Base-by-base conservation (phyloP, 92 coral and sea anemone species). In the Scolanthus callimorphus region DNA sequence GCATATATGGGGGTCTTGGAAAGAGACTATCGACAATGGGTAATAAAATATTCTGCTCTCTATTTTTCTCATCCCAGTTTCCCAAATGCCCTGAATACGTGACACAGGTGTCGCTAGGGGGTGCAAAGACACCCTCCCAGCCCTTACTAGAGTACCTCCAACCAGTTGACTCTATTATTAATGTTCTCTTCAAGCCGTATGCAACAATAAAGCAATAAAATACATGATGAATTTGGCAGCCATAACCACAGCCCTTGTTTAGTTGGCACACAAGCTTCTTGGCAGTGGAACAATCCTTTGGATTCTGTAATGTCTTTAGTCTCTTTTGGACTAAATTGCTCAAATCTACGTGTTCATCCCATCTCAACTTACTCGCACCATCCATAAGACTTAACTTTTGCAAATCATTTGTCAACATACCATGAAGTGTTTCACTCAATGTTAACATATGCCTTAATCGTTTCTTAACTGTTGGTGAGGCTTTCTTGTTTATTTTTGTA, bases 171-270 rank as follows among this genome's bases (percentile, higher is more conserved):
- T 94, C 90, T 0, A 94, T 63, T 11, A 94, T 62, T 11, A 94
- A 55, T 27, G 99, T 94, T 61, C 99, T 82, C 39, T 81, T 73
- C 12, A 81, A 41, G 4, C 99, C 99, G 27, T 71, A 94, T 11
- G 97, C 97, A 4, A 86, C 83, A 27, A 94, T 57, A 31, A 94
- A 94, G 64, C 99, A 94, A 34, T 94, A 94, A 31, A 89, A 53
- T 10, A 94, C 56, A 56, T 94, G 99, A 29, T 94, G 99, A 1
- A 77, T 81, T 39, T 94, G 99, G 30, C 99, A 94, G 6, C 97
- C 99, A 47, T 94, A 94, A 1, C 99, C 99, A 34, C 99, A 94
- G 1, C 95, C 92, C 71, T 94, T 94, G 65, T 94, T 89, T 20
- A 94, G 25, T 51, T 89, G 90, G 62, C 99, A 94, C 12, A 85